Evolutionary conservation across 2,797 vertebrate species (phyloP), one percentile per base, ranked within the genome.

Genomic region (Cottoperca gobio): DNA sequence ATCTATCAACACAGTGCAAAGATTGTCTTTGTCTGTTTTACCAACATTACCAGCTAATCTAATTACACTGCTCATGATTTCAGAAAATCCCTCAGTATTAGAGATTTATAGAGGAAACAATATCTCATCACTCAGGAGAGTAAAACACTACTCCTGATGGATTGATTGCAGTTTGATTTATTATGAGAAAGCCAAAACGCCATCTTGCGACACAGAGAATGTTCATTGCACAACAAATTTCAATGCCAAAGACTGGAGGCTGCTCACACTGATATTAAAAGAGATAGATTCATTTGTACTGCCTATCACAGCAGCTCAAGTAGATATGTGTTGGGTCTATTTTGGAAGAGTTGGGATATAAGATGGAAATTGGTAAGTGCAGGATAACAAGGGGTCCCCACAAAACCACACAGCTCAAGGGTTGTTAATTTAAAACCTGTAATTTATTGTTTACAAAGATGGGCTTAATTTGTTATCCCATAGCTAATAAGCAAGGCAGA

Each of bases 91-190:
- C 66, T 69, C 17, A 46, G 66, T 43, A 58, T 75, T 52, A 60
- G 46, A 63, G 37, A 75, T 66, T 72, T 42, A 75, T 19, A 23
- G 23, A 61, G 66, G 12, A 53, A 78, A 50, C 12, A 0, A 46
- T 70, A 85, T 73, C n/a, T n/a, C 53, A 58, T 66, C 42, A 40
- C 45, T 54, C 49, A 17, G 31, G 46, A 70, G 49, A 59, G 40
- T 63, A 43, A 60, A 78, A 65, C 42, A 8, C 58, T 39, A 52
- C 6, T 23, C 14, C 64, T 64, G 67, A 78, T 66, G 65, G 35
- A 71, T 87, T 79, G 55, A 81, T 82, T 81, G 52, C 48, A 17
- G 48, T 69, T 74, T 72, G 52, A 84, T 87, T 79, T 52, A 80
- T 86, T 55, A 58, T 50, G 39, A 67, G 50, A 54, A 59, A 46